Conservation (phyloP, 2,888 invertebrate genomes). For the Dysmachus trigonus region DNA sequence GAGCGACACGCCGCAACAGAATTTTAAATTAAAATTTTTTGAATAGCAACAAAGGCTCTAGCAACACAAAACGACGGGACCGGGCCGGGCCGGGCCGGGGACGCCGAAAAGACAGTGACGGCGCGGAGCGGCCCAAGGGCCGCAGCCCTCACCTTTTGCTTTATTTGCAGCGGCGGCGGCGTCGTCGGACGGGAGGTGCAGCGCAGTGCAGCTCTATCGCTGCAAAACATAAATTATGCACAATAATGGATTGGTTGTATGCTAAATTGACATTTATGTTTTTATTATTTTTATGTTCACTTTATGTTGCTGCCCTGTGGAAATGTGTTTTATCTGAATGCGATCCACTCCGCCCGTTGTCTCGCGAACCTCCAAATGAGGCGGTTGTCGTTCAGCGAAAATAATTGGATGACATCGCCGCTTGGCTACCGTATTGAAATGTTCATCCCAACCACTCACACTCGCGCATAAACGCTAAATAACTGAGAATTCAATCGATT, state of each 20-base stretch:
- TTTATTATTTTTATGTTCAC: slow-evolving; percentile 52
- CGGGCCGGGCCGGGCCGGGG: too few species aligned
- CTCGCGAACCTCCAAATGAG: slow-evolving; percentile 30
- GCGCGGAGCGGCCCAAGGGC: neutral
- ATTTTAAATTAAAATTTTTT: slow-evolving; percentile 66
- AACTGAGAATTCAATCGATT: slow-evolving; percentile 46
- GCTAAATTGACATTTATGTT: slow-evolving; percentile 56
- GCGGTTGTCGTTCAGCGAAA: slow-evolving; percentile 44
- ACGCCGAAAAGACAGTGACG: slow-evolving; percentile 35
- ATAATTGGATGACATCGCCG: slow-evolving; percentile 50
- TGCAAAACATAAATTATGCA: slow-evolving; percentile 53
- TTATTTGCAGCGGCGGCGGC: neutral
- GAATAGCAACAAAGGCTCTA: slow-evolving; percentile 53
- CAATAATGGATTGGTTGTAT: slow-evolving; percentile 55
- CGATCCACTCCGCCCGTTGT: slow-evolving; percentile 4
- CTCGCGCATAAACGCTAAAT: slow-evolving; percentile 21
- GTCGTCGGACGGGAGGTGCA: neutral
- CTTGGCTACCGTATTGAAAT: slow-evolving; percentile 44
- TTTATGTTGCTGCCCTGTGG: neutral
- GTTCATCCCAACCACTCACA: slow-evolving; percentile 39
- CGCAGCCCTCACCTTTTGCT: neutral
- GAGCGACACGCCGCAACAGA: slow-evolving; percentile 62
- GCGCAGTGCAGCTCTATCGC: slow-evolving; percentile 12
- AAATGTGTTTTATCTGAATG: slow-evolving; percentile 37
- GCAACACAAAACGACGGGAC: neutral